Evolutionary conservation across 2,888 invertebrate genomes (phyloP).

Genomic region (Rhopalosiphum nymphaeae): DNA sequence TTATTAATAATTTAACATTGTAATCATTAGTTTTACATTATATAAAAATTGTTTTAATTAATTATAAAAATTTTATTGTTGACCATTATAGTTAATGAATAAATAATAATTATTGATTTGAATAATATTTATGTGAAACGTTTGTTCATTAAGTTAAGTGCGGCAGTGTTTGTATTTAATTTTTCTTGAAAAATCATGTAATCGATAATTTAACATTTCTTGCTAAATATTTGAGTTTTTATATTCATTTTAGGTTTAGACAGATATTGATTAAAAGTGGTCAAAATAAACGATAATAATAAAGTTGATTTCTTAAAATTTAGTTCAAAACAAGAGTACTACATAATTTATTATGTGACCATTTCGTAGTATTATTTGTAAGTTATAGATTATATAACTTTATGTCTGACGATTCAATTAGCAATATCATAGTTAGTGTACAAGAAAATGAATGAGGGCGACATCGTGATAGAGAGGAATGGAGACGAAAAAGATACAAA

Average conservation of each 20-base stretch:
- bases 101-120: not conserved
- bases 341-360: not conserved
- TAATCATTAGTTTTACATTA: not conserved
- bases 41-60: not conserved
- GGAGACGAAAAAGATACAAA: not conserved
- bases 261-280: not conserved
- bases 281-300: slow-evolving; percentile 9
- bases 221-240: not conserved
- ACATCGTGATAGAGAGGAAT: not conserved
- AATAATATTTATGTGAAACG: not conserved
- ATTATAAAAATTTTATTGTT: not conserved
- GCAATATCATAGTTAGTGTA: slow-evolving; percentile 10
- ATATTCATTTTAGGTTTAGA: not conserved
- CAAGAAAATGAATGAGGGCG: not conserved
- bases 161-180: not conserved
- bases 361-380: slow-evolving; percentile 12
- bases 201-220: not conserved
- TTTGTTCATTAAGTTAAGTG: slow-evolving; percentile 21
- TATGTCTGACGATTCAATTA: slow-evolving; percentile 16
- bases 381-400: not conserved
- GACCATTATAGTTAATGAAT: not conserved
- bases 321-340: not conserved
- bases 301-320: not conserved
- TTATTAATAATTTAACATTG: not conserved
- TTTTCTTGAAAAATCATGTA: not conserved